Percentiles rank a stretch among this genome's conserved stretches.
Evolutionary conservation across 2,113 vertebrate genomes (phyloP).

Genomic region (Piprites chloris): DNA sequence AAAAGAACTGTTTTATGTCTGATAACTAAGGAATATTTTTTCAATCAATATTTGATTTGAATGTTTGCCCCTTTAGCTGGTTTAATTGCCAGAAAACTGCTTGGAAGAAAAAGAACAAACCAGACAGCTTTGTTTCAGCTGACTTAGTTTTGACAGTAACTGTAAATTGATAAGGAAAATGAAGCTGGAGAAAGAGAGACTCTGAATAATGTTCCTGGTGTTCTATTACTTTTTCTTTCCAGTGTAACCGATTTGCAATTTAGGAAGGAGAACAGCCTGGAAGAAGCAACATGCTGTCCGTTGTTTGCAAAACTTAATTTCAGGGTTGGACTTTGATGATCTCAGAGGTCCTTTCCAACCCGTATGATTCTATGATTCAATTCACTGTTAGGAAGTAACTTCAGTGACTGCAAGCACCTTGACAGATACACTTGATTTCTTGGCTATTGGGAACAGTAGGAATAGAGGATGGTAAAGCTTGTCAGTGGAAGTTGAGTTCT

Average conservation of each 20-base stretch:
- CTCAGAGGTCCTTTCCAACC: too few relatives aligned
- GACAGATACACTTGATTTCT: not conserved
- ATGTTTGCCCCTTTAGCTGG: not conserved
- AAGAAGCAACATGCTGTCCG: not conserved
- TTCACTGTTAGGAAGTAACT: not conserved
- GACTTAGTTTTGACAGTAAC: not conserved
- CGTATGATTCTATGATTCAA: too few relatives aligned
- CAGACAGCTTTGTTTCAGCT: not conserved
- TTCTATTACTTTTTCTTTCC: not conserved
- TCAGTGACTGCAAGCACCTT: not conserved
- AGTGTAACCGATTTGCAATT: not conserved
- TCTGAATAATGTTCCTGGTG: not conserved
- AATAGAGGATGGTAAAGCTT: not conserved
- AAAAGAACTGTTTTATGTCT: not conserved
- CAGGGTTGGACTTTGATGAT: too few relatives aligned
- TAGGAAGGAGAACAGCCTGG: not conserved
- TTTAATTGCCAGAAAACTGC: not conserved
- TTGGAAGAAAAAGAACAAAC: not conserved
- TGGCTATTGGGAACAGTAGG: not conserved
- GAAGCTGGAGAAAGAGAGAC: not conserved
- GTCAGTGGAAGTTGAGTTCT: not conserved
- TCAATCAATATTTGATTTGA: not conserved
- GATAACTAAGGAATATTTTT: not conserved
- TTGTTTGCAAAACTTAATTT: not conserved
- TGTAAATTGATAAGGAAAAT: not conserved